Conservation (phyloP, 2,888 invertebrate species). For the Microctonus aethiopoides region DNA sequence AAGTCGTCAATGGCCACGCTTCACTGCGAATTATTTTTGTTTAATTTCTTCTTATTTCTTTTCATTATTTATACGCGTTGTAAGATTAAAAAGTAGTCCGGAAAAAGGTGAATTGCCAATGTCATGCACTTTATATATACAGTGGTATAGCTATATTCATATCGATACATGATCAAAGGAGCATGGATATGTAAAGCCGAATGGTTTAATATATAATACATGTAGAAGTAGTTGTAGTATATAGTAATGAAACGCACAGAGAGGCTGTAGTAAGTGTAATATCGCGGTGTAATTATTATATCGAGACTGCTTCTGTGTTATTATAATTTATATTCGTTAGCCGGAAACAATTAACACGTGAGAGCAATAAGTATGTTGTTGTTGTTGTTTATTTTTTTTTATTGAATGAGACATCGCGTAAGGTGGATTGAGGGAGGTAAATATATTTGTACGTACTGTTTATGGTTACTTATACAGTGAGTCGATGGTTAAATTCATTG, state of each 20-base stretch:
- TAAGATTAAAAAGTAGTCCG: background rate
- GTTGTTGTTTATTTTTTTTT: too few species aligned
- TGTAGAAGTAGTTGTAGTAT: too few species aligned
- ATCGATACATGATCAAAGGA: slow-evolving; percentile 3
- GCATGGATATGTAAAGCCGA: background rate
- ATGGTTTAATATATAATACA: background rate
- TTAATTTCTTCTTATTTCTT: background rate
- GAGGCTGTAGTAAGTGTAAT: background rate
- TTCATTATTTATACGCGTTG: background rate
- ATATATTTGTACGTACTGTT: background rate
- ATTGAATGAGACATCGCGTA: background rate
- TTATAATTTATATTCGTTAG: slow-evolving; percentile 16
- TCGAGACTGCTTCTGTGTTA: background rate
- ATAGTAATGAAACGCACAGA: too few species aligned
- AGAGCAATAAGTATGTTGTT: slow-evolving; percentile 34
- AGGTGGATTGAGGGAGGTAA: background rate
- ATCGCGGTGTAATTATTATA: background rate
- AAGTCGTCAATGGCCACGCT: slow-evolving; percentile 33
- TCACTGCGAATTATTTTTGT: slow-evolving; percentile 13
- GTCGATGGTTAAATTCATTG: slow-evolving; percentile 23
- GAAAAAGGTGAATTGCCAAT: background rate
- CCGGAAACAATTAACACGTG: slow-evolving; percentile 44
- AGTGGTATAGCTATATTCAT: background rate
- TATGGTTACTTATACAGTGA: background rate
- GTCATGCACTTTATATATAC: background rate